Percentiles rank a stretch among this genome's conserved stretches.
phyloP scores from a whole-genome alignment of 2,888 invertebrate genomes.

The Corythucha ciliata region DNA sequence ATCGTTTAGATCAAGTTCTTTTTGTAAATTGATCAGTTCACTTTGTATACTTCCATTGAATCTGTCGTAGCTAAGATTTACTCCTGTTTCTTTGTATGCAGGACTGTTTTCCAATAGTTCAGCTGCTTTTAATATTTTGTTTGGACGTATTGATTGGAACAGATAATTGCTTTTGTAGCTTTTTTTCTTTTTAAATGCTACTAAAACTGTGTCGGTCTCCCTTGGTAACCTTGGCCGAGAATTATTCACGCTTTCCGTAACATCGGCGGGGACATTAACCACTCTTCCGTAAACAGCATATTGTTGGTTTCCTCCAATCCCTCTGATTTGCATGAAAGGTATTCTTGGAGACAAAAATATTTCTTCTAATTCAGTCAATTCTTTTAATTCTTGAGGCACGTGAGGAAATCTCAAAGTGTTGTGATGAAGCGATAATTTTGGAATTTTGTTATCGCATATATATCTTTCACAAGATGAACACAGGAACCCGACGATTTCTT shows the following conservation, averaged over 20 bases:
- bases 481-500: not conserved
- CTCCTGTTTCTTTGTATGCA: slow-evolving; percentile 4
- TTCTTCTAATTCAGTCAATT: slow-evolving; percentile 18
- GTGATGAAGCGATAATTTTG: not conserved
- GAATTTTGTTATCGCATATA: not conserved
- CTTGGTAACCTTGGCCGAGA: slow-evolving; percentile 10
- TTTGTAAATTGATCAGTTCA: too few relatives aligned
- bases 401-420: slow-evolving; percentile 15
- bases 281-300: slow-evolving; percentile 11
- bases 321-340: slow-evolving; percentile 14
- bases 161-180: not conserved
- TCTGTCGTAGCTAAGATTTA: not conserved
- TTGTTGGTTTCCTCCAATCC: slow-evolving; percentile 3
- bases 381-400: slow-evolving; percentile 10
- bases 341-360: slow-evolving; percentile 15
- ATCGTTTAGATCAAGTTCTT: not conserved
- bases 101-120: slow-evolving; percentile 1
- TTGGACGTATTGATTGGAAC: slow-evolving; percentile 10
- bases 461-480: slow-evolving; percentile 14
- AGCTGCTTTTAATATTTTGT: slow-evolving; percentile 9
- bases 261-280: slow-evolving; percentile 18
- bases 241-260: slow-evolving; percentile 5
- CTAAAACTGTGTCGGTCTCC: slow-evolving; percentile 5
- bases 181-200: slow-evolving; percentile 9
- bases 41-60: too few relatives aligned